These are phyloP conservation scores for Alosa alosa DNA, from an alignment of 2,113 vertebrate species.

Conservation along the genomic window DNA sequence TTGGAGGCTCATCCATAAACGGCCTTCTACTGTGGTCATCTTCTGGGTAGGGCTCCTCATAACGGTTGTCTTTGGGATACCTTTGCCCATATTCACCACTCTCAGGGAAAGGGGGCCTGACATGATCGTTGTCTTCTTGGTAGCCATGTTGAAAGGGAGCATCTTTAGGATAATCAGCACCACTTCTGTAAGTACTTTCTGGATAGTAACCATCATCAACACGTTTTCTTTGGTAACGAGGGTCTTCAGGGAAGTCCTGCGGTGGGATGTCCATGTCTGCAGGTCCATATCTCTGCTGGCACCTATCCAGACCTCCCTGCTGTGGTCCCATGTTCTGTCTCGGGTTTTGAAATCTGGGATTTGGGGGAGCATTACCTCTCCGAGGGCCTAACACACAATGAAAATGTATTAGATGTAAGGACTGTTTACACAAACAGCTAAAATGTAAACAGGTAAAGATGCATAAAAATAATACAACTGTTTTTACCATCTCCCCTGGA, in stretches of 20 bases:
- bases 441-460: background rate
- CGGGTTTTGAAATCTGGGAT: background rate
- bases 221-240: background rate
- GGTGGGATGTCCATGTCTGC: background rate
- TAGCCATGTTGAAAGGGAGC: background rate
- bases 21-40: background rate
- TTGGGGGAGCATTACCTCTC: background rate
- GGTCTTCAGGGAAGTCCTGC: background rate
- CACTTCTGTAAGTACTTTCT: background rate
- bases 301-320: background rate
- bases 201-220: background rate
- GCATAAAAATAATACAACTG: background rate
- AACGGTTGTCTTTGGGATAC: background rate
- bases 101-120: background rate
- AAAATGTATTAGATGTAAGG: background rate
- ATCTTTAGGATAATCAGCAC: background rate
- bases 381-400: background rate
- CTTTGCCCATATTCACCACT: background rate
- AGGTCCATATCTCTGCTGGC: background rate
- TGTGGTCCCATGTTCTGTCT: background rate
- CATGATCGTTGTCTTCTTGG: background rate
- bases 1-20: background rate
- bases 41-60: background rate
- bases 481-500: background rate
- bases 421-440: background rate